A percentile compares a stretch with the other conserved stretches of the same genome.
Conservation (phyloP, 1,140 invertebrate genomes). For the Bombus waltoni region DNA sequence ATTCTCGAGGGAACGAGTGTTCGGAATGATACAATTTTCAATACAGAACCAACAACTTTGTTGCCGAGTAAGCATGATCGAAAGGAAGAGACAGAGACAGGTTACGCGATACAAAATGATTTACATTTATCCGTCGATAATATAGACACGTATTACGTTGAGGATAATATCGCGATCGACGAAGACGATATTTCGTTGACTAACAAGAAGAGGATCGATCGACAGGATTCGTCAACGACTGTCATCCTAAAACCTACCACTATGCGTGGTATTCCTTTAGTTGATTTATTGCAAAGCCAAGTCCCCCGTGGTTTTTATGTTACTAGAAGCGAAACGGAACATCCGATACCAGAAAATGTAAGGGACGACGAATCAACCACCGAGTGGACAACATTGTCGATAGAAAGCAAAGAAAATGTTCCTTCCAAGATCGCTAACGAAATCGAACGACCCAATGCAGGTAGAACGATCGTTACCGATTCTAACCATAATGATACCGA, state of each 20-base stretch:
- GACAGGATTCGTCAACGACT: slow-evolving; percentile 13
- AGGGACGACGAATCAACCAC: not conserved
- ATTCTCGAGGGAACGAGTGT: not conserved
- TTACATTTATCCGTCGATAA: not conserved
- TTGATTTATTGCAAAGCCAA: not conserved
- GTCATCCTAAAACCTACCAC: slow-evolving; percentile 53
- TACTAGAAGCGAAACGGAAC: slow-evolving; percentile 57
- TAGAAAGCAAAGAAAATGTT: not conserved
- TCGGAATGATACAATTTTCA: not conserved
- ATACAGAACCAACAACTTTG: not conserved
- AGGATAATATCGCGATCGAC: not conserved
- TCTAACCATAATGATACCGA: not conserved
- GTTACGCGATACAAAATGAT: not conserved
- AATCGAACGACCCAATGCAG: not conserved
- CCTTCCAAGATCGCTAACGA: not conserved
- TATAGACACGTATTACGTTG: slow-evolving; percentile 14
- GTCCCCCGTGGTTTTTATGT: slow-evolving; percentile 71
- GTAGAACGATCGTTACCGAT: not conserved
- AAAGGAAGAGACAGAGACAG: not conserved
- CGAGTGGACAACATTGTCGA: not conserved
- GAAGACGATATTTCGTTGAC: slow-evolving; percentile 20
- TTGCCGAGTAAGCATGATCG: not conserved
- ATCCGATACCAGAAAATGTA: too few species aligned
- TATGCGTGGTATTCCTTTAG: slow-evolving; percentile 52
- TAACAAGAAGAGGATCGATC: slow-evolving; percentile 31